Percentiles rank a stretch among this genome's conserved stretches.
Evolutionary conservation across 2,797 vertebrate genomes (phyloP).

Genomic region (Trematomus bernacchii): DNA sequence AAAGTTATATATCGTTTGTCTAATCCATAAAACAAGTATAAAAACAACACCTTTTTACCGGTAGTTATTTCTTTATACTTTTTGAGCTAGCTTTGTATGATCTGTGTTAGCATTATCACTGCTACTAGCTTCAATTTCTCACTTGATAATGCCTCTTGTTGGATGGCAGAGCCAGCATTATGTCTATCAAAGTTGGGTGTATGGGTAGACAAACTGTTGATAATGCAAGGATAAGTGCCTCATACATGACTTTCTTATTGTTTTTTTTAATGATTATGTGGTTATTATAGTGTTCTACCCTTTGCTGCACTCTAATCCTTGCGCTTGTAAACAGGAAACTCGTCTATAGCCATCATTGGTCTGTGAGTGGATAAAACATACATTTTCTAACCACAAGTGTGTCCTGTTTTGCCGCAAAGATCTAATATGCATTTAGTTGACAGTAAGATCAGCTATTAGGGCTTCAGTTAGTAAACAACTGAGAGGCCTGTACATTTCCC

Average conservation of each 20-base stretch:
- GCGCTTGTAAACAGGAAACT: slow-evolving; percentile 9
- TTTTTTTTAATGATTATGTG: too few species aligned
- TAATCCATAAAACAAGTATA: neutral
- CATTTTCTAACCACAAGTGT: neutral
- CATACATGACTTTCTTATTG: neutral
- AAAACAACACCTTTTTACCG: neutral
- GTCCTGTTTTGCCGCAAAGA: neutral
- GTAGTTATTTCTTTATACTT: neutral
- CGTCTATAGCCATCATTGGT: neutral
- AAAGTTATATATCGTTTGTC: neutral
- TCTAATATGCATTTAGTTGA: slow-evolving; percentile 12
- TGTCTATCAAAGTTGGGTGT: neutral
- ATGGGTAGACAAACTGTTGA: neutral
- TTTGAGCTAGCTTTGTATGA: too few species aligned
- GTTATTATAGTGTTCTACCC: neutral
- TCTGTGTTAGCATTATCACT: neutral
- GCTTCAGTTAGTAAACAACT: neutral
- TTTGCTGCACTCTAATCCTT: neutral
- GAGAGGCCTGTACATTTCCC: slow-evolving; percentile 18
- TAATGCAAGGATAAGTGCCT: neutral
- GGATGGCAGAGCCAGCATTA: neutral
- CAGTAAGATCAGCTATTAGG: slow-evolving; percentile 11
- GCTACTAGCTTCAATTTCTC: neutral
- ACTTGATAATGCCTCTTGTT: neutral
- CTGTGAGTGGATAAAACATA: neutral